Conservation (phyloP, 2,888 invertebrate genomes). For the Idaea dimidiata region DNA sequence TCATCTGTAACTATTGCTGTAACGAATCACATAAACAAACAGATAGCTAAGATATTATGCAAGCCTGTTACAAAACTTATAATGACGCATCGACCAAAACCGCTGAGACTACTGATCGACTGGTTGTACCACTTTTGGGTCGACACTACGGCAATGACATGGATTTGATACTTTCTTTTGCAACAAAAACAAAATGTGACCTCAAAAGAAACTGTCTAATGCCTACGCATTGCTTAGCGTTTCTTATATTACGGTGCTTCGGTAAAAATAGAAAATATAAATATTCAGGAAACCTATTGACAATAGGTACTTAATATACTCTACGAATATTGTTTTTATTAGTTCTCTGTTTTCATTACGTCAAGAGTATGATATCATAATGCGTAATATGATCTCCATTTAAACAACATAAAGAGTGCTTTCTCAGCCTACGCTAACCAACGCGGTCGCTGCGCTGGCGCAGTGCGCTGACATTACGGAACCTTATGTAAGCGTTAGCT, state of each 20-base stretch:
- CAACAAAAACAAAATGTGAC: slow-evolving; percentile 64
- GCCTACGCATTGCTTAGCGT: not conserved
- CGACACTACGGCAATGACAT: slow-evolving; percentile 65
- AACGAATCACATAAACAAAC: slow-evolving; percentile 52
- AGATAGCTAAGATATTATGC: slow-evolving; percentile 53
- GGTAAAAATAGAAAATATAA: not conserved
- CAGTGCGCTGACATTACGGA: slow-evolving; percentile 62
- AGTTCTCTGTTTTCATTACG: slow-evolving; percentile 11
- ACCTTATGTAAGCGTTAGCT: slow-evolving; percentile 65
- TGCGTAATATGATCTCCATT: slow-evolving; percentile 31
- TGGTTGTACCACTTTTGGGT: slow-evolving; percentile 56
- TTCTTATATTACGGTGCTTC: not conserved
- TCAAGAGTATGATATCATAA: slow-evolving; percentile 24
- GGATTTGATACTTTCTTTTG: slow-evolving; percentile 63
- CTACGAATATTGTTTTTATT: slow-evolving; percentile 1
- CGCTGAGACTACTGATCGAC: slow-evolving; percentile 52
- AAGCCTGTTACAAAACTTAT: slow-evolving; percentile 53
- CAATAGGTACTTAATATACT: not conserved
- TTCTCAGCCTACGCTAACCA: slow-evolving; percentile 59
- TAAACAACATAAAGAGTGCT: slow-evolving; percentile 60
- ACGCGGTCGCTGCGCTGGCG: slow-evolving; percentile 36
- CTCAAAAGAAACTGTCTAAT: slow-evolving; percentile 29
- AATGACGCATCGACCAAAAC: slow-evolving; percentile 63
- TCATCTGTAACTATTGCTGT: slow-evolving; percentile 34
- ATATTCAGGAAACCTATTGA: not conserved